Evolutionary conservation across 2,888 invertebrate species (phyloP).

Genomic region (Nemurella pictetii): DNA sequence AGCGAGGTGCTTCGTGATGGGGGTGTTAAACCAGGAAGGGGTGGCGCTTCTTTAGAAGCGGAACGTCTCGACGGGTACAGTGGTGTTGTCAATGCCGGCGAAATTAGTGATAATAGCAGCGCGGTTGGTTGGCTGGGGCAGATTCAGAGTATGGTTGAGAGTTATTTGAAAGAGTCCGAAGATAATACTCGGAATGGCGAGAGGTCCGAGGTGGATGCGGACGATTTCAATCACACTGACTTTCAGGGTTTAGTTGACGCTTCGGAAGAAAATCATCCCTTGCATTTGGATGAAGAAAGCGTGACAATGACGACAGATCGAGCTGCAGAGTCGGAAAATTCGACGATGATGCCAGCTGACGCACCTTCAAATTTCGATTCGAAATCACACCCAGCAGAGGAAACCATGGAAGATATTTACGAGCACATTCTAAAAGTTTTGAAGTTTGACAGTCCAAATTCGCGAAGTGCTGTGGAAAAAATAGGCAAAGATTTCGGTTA

Average conservation of each 20-base stretch:
- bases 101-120: neutral
- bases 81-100: neutral
- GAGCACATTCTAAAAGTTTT: neutral
- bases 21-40: no score
- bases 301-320: neutral
- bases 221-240: neutral
- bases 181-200: neutral
- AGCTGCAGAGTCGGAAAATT: neutral
- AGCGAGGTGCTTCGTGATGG: neutral
- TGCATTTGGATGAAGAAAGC: neutral
- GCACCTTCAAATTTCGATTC: neutral
- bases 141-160: neutral
- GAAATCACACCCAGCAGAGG: neutral
- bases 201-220: neutral
- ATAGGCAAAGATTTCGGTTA: no score
- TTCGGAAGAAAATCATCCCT: neutral
- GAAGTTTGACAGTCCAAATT: neutral
- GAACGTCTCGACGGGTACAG: neutral
- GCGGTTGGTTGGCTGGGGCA: neutral
- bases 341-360: neutral
- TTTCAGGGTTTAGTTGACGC: neutral
- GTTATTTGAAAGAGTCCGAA: conserved; percentile 3
- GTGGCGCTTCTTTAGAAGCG: neutral
- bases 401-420: neutral
- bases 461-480: neutral